Conservation (phyloP, 2,797 vertebrate genomes). For the Pseudochirops cupreus region DNA sequence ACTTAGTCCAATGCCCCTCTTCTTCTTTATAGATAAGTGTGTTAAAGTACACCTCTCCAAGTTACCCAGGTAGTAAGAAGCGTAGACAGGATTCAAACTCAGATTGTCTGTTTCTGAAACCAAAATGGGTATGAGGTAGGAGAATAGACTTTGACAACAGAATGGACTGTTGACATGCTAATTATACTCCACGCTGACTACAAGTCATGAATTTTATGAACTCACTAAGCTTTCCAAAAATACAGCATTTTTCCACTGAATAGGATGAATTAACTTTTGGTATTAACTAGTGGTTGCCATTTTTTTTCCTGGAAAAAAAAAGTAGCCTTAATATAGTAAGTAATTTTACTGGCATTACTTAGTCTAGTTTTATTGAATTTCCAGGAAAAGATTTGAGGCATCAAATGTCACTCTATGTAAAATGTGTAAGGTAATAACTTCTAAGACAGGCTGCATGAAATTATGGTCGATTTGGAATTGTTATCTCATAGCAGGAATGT, state of each 20-base stretch:
- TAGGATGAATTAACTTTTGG: neutral
- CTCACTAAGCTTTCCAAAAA: neutral
- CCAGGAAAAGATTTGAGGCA: conserved; percentile 38
- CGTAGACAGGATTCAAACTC: neutral
- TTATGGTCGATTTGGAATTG: neutral
- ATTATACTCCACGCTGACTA: neutral
- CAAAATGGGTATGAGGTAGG: neutral
- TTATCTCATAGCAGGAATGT: neutral
- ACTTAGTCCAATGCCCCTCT: neutral
- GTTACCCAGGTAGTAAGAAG: neutral
- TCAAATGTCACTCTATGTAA: conserved; percentile 28
- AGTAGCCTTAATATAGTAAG: neutral
- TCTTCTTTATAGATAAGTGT: neutral
- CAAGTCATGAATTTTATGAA: neutral
- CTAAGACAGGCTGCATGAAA: conserved; percentile 1
- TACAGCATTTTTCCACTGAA: neutral
- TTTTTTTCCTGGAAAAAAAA: conserved; percentile 38
- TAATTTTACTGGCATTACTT: conserved; percentile 41
- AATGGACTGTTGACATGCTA: neutral
- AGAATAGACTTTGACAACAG: neutral
- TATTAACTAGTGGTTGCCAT: neutral
- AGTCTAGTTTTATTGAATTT: conserved; percentile 45
- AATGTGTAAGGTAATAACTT: conserved; percentile 44
- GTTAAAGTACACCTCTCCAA: neutral
- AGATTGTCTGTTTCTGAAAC: neutral